Conservation (phyloP, 2,113 vertebrate species). For the Eulacestoma nigropectus region DNA sequence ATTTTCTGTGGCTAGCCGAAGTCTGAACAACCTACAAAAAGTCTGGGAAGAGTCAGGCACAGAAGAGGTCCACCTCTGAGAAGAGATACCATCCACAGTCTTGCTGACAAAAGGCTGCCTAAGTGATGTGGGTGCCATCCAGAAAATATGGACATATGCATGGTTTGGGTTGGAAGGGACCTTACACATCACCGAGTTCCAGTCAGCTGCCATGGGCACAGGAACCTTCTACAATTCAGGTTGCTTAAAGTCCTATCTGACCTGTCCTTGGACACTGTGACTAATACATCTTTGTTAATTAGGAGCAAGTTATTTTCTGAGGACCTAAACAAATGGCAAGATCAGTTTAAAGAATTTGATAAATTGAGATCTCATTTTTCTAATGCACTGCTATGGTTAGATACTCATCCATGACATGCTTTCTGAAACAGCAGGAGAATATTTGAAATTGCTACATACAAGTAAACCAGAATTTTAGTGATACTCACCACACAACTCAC, state of each 20-base stretch:
- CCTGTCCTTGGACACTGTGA: not conserved
- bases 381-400: not conserved
- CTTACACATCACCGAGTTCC: not conserved
- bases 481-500: not conserved
- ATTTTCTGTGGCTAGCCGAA: not conserved
- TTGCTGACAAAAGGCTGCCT: not conserved
- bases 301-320: not conserved
- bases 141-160: not conserved
- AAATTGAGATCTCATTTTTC: not conserved
- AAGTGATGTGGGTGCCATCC: not conserved
- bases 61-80: not conserved
- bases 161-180: not conserved
- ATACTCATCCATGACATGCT: not conserved
- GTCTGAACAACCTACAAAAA: not conserved
- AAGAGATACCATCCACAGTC: not conserved
- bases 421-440: not conserved
- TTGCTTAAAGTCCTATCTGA: not conserved
- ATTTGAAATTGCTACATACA: fast-evolving
- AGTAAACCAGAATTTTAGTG: fast-evolving
- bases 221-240: not conserved
- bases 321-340: not conserved
- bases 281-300: not conserved
- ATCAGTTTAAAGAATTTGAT: not conserved
- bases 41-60: not conserved
- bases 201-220: not conserved